Conservation (phyloP, 2,113 vertebrate species). For the Trochalopteron elliotii region DNA sequence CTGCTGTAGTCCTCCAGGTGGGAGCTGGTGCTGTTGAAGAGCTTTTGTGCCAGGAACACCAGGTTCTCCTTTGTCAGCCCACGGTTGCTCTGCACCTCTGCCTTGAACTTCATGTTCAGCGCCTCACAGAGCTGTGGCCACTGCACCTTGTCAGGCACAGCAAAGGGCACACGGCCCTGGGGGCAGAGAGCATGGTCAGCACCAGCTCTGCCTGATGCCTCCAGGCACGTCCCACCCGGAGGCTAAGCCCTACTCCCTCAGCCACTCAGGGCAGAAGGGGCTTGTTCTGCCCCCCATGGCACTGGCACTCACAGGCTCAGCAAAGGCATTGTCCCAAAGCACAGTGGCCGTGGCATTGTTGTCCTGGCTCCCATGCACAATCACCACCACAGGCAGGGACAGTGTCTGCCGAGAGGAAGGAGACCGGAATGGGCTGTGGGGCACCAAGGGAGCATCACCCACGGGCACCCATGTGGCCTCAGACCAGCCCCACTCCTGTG, state of each 20-base stretch:
- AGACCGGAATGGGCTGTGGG: neutral
- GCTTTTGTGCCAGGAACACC: constrained; percentile 93
- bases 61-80: constrained; percentile 94
- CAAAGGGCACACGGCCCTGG: constrained; percentile 90
- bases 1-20: constrained; percentile 89
- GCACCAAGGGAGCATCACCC: neutral
- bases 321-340: constrained; percentile 98
- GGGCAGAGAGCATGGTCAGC: neutral
- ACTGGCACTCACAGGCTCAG: constrained; percentile 83
- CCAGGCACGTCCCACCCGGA: accelerated
- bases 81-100: constrained; percentile 91
- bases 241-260: neutral
- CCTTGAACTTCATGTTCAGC: constrained; percentile 97
- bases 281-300: neutral
- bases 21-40: constrained; percentile 88
- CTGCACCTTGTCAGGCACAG: constrained; percentile 90
- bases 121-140: constrained; percentile 86
- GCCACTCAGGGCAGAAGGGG: accelerated
- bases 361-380: constrained; percentile 97
- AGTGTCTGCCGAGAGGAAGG: constrained; percentile 79
- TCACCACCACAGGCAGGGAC: constrained; percentile 95
- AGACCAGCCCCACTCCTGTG: too few species aligned
- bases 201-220: neutral
- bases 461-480: neutral
- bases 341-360: constrained; percentile 96